Conservation (phyloP, 1,140 invertebrate species). For the Pemphigus obesinymphae region DNA sequence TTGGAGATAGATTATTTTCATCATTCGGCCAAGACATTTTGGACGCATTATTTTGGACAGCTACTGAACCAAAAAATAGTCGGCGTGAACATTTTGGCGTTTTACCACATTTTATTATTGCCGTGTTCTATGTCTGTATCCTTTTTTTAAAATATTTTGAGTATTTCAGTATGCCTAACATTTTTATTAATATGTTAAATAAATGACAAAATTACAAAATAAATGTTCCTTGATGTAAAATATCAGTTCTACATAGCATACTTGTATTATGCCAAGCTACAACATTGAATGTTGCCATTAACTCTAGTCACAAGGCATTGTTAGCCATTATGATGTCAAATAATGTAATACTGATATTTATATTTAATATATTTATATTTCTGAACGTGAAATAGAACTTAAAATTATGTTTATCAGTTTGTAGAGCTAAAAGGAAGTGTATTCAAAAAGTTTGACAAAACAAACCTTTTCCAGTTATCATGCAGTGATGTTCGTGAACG, state of each 20-base stretch:
- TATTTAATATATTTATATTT: background rate
- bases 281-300: conserved; percentile 97
- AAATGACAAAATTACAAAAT: background rate
- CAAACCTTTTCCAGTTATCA: conserved; percentile 92
- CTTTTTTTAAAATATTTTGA: conserved; percentile 62
- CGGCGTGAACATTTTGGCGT: conserved; percentile 80
- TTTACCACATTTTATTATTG: conserved; percentile 83
- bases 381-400: background rate
- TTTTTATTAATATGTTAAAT: no score
- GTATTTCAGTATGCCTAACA: background rate
- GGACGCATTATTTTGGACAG: conserved; percentile 96
- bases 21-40: conserved; percentile 98
- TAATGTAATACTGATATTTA: conserved; percentile 66
- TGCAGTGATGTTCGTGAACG: conserved; percentile 95
- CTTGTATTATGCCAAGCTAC: conserved; percentile 92
- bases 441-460: conserved; percentile 99
- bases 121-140: conserved; percentile 91
- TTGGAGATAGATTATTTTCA: conserved; percentile 90
- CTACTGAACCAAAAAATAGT: conserved; percentile 81
- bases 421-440: conserved; percentile 98
- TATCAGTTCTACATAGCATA: conserved; percentile 79
- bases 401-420: conserved; percentile 62
- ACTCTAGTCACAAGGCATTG: conserved; percentile 95
- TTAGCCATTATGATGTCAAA: conserved; percentile 99
- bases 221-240: conserved; percentile 52